Base-by-base conservation (phyloP, 2,888 invertebrate genomes). In the Sthenelais limicola region DNA sequence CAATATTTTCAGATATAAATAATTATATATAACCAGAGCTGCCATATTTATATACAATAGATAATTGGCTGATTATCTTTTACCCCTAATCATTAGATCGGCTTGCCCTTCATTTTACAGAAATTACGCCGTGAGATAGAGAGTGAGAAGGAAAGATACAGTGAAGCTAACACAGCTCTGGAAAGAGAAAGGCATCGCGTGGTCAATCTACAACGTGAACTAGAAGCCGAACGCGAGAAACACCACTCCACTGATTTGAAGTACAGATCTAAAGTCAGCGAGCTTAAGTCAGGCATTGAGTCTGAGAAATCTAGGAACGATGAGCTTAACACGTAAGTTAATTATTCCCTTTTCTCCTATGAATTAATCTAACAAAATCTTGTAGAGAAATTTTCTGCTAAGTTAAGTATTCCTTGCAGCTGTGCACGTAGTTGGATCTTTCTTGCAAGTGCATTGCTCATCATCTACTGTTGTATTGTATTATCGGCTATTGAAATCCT, bases 101-200 rank as follows among this genome's bases (percentile, higher is more conserved):
- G 49, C n/a, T 5, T n/a, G 24, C 3, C 12, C 4, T 56, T 18
- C 5, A 1, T 9, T 24, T 71, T 62, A 30, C 72, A 79, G 80
- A 76, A 75, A 43, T 58, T 85, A 32, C 76, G 82, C 69, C 68
- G 71, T 28, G 85, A 85, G 58, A 68, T 85, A 66, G 80, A 79
- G 47, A 54, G 51, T n/a, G 83, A 84, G 71, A 79, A 81, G 48
- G 81, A 82, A 48, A 73, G 76, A 43, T 76, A 80, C 47, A 62
- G 78, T 32, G 80, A 82, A 67, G 74, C 79, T 0, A 78, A 75
- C 62, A 79, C 76, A 48, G 76, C 76, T 18, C 75, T 80, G 32
- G 82, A 83, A 72, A 73, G 81, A 28, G 83, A 85, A 71, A 73
- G 76, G 48, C 73, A 79, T n/a, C 77, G 76, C 5, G 71, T 78